Percentiles rank a stretch among this genome's conserved stretches.
phyloP scores from a whole-genome alignment of 2,888 invertebrate species.

The Agrotis exclamationis region DNA sequence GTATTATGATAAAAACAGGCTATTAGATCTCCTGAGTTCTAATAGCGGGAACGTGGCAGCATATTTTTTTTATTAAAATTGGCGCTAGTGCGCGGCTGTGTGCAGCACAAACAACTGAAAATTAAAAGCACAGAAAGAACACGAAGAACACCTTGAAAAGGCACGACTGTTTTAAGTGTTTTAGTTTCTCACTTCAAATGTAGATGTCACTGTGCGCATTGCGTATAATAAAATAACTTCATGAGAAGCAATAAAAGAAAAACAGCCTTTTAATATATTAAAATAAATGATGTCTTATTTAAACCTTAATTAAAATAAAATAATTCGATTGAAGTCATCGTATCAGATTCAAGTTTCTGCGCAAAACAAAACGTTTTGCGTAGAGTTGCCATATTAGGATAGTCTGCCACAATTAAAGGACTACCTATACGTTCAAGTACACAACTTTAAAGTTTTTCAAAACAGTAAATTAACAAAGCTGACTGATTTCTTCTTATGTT shows the following conservation, averaged over 20 bases:
- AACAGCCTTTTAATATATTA: too few species aligned
- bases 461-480: too few species aligned
- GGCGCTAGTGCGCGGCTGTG: background rate
- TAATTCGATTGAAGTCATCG: too few species aligned
- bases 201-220: slow-evolving; percentile 34
- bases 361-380: slow-evolving; percentile 16
- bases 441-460: background rate
- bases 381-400: slow-evolving; percentile 26
- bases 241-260: background rate
- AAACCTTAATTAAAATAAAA: background rate
- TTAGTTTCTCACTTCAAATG: background rate
- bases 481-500: too few species aligned
- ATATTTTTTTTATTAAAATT: too few species aligned
- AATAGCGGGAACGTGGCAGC: too few species aligned
- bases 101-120: background rate
- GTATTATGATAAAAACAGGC: too few species aligned
- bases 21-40: too few species aligned
- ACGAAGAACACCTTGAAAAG: background rate
- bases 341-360: slow-evolving; percentile 13
- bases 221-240: background rate
- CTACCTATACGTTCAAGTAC: background rate
- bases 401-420: slow-evolving; percentile 8
- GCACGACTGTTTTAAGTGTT: background rate
- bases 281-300: background rate
- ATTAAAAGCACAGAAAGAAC: too few species aligned